Percentiles rank a stretch among this genome's conserved stretches.
phyloP scores from a whole-genome alignment of 2,888 invertebrate species.

The Idaea biselata region DNA sequence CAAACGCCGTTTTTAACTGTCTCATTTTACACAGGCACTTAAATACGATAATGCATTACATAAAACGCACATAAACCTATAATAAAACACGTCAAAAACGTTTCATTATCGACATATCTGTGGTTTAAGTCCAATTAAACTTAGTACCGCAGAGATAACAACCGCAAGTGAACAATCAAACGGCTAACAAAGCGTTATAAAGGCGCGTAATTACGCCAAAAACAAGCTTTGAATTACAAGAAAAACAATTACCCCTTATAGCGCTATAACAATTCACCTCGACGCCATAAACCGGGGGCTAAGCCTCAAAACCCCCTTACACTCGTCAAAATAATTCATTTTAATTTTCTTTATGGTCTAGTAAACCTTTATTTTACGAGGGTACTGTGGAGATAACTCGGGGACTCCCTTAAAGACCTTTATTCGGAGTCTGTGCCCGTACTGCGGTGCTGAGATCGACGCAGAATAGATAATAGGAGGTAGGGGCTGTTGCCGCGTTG shows the following conservation, averaged over 20 bases:
- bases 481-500: background rate
- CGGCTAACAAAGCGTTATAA: conserved; percentile 26
- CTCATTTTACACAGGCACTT: background rate
- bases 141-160: background rate
- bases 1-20: background rate
- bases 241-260: conserved; percentile 66
- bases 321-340: conserved; percentile 81
- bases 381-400: conserved; percentile 71
- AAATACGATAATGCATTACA: background rate
- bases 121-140: background rate
- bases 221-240: conserved; percentile 40
- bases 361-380: conserved; percentile 80
- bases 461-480: background rate
- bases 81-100: background rate
- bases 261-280: conserved; percentile 67
- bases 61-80: background rate
- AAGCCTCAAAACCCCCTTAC: conserved; percentile 44
- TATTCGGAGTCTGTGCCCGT: conserved; percentile 20
- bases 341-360: conserved; percentile 80
- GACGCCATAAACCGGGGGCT: conserved; percentile 43
- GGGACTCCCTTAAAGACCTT: conserved; percentile 74
- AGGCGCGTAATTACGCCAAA: conserved; percentile 32
- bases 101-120: background rate
- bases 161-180: conserved; percentile 1
- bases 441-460: background rate